Conservation (phyloP, 2,113 vertebrate species). For the Semicossyphus pulcher region DNA sequence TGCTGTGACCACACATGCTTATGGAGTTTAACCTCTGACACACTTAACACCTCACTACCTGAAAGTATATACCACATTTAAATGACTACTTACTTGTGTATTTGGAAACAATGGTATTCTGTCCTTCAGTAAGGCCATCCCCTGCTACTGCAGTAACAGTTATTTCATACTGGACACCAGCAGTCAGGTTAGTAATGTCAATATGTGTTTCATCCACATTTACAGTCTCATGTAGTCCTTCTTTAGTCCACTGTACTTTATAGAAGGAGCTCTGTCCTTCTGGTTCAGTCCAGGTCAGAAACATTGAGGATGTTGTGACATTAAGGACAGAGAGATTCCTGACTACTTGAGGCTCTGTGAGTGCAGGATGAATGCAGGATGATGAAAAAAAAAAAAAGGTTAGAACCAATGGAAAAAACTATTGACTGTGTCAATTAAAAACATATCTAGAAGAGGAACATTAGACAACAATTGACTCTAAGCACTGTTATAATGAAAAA, state of each 20-base stretch:
- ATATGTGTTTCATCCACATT: fast-evolving
- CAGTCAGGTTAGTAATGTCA: slow-evolving; percentile 45
- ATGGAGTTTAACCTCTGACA: too few species aligned
- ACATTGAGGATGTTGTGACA: slow-evolving; percentile 45
- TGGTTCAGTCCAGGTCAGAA: slow-evolving; percentile 38
- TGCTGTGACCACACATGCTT: too few species aligned
- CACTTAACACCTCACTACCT: too few species aligned
- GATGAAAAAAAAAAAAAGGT: too few species aligned
- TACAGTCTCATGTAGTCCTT: fast-evolving
- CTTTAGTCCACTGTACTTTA: slow-evolving; percentile 30
- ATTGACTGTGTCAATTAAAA: too few species aligned
- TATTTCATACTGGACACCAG: slow-evolving; percentile 40
- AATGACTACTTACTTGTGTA: slow-evolving; percentile 42
- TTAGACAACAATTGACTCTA: too few species aligned
- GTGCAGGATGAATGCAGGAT: not conserved
- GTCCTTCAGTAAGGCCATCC: not conserved
- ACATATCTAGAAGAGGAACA: too few species aligned
- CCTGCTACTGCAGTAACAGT: slow-evolving; percentile 8
- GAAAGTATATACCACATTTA: not conserved
- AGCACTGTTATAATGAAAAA: not conserved
- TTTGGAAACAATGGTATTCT: not conserved
- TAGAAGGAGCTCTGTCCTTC: slow-evolving; percentile 29
- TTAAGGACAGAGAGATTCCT: not conserved
- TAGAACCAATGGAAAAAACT: too few species aligned
- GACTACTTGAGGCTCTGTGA: slow-evolving; percentile 36